These are phyloP conservation scores for Empidonax traillii DNA, from an alignment of 2,113 vertebrate genomes.

Conservation along the genomic window DNA sequence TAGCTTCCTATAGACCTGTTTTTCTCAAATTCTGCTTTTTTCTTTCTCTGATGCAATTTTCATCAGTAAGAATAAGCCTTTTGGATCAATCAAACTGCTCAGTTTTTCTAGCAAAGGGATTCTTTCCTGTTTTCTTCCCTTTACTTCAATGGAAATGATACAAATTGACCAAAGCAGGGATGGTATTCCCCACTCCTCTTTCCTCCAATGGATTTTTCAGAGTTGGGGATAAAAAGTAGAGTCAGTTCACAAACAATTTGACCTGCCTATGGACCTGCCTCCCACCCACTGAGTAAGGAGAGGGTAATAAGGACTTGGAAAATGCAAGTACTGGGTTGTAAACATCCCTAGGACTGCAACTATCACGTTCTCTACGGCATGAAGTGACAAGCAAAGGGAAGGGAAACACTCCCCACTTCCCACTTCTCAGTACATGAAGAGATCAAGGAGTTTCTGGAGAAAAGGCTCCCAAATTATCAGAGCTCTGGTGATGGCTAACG, in stretches of 20 bases:
- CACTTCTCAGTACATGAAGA: background rate
- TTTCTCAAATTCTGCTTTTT: background rate
- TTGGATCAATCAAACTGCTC: background rate
- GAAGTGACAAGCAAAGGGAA: background rate
- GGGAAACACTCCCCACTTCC: background rate
- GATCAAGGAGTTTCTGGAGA: background rate
- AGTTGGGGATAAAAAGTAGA: background rate
- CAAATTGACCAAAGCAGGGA: background rate
- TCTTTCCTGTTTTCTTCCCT: background rate
- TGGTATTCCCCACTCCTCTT: background rate
- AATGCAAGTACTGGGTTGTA: background rate
- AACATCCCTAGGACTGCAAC: background rate
- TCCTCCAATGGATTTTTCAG: background rate
- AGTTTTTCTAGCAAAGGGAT: background rate
- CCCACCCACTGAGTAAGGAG: background rate
- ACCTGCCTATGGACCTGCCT: background rate
- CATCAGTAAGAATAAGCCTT: background rate
- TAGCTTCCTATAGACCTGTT: background rate
- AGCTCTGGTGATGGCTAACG: background rate
- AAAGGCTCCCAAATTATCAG: background rate
- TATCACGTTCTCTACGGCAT: accelerated
- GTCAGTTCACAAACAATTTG: background rate
- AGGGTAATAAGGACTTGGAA: background rate
- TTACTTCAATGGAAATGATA: background rate
- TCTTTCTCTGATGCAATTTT: background rate